phyloP scores from a whole-genome alignment of 2,888 invertebrate genomes.

The Phrixothrix hirtus region DNA sequence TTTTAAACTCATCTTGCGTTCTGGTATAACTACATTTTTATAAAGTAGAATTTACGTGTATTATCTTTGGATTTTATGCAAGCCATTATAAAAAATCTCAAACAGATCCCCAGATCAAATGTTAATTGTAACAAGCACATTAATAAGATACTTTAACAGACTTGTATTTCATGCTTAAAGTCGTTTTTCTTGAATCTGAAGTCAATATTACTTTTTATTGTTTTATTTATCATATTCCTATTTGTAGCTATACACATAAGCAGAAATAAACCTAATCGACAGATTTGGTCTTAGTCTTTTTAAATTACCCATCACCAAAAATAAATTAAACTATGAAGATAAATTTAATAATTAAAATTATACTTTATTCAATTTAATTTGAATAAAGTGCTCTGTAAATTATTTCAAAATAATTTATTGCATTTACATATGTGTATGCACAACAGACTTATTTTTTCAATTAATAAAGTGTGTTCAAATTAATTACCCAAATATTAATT shows the following conservation, averaged over 20 bases:
- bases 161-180: constrained; percentile 40
- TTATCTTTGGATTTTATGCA: constrained; percentile 32
- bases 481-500: too few species aligned
- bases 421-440: too few species aligned
- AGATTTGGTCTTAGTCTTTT: too few species aligned
- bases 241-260: constrained; percentile 25
- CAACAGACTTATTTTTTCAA: too few species aligned
- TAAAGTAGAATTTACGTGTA: constrained; percentile 32
- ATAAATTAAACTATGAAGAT: too few species aligned
- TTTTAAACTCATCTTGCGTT: constrained; percentile 43
- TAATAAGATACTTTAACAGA: constrained; percentile 44
- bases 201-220: constrained; percentile 33
- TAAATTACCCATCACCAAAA: too few species aligned
- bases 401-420: too few species aligned
- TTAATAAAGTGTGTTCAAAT: too few species aligned
- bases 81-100: constrained; percentile 27
- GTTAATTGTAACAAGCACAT: constrained; percentile 43
- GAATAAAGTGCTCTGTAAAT: too few species aligned
- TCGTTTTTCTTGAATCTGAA: constrained; percentile 39
- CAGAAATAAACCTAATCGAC: constrained; percentile 9
- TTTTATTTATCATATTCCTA: constrained; percentile 31
- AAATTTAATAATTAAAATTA: too few species aligned
- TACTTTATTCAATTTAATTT: too few species aligned
- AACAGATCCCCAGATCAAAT: constrained; percentile 34
- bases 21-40: constrained; percentile 37